Evolutionary conservation across 2,797 vertebrate species (phyloP).

Genomic region (Cossypha dichroa): DNA sequence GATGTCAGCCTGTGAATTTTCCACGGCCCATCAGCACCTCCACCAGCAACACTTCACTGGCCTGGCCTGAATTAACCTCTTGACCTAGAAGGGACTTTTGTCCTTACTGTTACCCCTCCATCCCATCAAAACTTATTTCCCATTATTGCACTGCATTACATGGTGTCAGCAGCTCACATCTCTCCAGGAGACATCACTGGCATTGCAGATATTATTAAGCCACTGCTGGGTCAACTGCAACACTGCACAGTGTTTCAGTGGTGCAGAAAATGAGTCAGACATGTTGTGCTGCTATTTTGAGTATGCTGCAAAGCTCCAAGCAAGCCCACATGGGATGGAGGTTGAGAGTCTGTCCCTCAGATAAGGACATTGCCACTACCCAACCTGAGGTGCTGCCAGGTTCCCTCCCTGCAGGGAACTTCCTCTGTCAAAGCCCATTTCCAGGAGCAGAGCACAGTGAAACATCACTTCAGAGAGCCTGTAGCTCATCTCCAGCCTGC

Average conservation of each 20-base stretch:
- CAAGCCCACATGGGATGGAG: not conserved
- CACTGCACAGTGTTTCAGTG: accelerated
- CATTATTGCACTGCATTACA: not conserved
- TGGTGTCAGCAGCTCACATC: not conserved
- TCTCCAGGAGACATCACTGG: not conserved
- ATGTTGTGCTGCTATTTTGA: not conserved
- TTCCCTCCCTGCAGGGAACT: not conserved
- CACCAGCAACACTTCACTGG: not conserved
- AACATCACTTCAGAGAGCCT: not conserved
- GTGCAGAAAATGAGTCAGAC: not conserved
- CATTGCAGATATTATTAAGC: not conserved
- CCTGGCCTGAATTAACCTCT: not conserved
- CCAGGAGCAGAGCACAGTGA: not conserved
- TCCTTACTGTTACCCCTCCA: not conserved
- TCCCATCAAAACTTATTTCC: not conserved
- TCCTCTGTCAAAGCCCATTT: not conserved
- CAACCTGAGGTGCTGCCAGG: not conserved
- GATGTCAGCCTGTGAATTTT: not conserved
- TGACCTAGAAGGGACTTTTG: not conserved
- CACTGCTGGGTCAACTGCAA: not conserved
- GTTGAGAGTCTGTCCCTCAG: not conserved
- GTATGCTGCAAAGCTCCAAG: not conserved
- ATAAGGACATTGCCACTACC: not conserved
- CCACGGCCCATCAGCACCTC: not conserved
- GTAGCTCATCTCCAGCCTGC: not conserved